Percentiles rank a stretch among this genome's conserved stretches.
phyloP scores from a whole-genome alignment of 2,113 vertebrate species.

The Vireo altiloquus region DNA sequence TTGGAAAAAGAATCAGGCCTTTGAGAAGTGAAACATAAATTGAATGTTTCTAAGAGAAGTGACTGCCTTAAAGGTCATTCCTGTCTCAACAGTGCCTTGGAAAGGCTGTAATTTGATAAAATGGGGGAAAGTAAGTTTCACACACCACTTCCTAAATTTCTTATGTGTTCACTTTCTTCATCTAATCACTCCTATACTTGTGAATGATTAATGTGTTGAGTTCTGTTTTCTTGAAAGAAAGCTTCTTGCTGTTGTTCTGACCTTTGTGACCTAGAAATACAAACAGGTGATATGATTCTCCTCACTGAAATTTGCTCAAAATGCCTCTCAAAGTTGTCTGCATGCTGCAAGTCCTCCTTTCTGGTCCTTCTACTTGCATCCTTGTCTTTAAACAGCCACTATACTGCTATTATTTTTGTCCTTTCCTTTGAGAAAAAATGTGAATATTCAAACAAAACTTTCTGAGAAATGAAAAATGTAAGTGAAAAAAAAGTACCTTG shows the following conservation, averaged over 20 bases:
- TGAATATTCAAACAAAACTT: neutral
- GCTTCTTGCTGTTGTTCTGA: neutral
- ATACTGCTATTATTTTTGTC: neutral
- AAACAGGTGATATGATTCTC: neutral
- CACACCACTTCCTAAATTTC: neutral
- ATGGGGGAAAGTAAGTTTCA: neutral
- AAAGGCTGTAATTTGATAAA: neutral
- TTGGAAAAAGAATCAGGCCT: neutral
- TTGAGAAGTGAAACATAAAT: neutral
- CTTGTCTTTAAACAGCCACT: neutral
- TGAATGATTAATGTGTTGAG: neutral
- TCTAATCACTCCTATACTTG: neutral
- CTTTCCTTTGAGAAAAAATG: neutral
- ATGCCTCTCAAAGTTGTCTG: neutral
- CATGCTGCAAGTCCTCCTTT: neutral
- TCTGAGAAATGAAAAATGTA: neutral
- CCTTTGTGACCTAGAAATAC: neutral
- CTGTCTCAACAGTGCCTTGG: neutral
- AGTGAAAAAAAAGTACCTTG: neutral
- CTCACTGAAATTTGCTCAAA: neutral
- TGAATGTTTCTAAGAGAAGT: neutral
- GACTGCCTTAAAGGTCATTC: neutral
- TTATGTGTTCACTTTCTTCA: neutral
- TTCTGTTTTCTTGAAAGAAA: neutral
- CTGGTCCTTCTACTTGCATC: fast-evolving